Percentiles rank a stretch among this genome's conserved stretches.
Evolutionary conservation across 2,797 vertebrate species (phyloP).

Genomic region (Peromyscus aztecus): DNA sequence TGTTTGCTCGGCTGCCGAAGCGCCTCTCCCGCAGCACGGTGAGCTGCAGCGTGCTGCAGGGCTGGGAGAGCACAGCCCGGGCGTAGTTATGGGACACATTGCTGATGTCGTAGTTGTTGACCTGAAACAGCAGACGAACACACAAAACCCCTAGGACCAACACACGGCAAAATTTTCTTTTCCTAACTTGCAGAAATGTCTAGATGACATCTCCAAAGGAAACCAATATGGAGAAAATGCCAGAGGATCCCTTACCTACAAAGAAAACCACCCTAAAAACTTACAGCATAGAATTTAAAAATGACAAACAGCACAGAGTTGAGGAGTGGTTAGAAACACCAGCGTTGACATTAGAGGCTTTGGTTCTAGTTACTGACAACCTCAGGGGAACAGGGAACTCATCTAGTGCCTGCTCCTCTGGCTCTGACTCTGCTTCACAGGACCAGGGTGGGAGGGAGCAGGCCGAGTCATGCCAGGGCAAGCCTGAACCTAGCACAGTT

Average conservation of each 20-base stretch:
- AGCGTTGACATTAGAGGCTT: not conserved
- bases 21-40: slow-evolving; percentile 97
- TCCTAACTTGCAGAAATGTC: not conserved
- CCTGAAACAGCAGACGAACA: slow-evolving; percentile 87
- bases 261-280: not conserved
- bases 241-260: not conserved
- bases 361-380: not conserved
- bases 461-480: not conserved
- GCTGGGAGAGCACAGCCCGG: slow-evolving; percentile 94
- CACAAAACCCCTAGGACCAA: not conserved
- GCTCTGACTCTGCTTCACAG: not conserved
- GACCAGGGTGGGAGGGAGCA: not conserved
- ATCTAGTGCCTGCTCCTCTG: not conserved
- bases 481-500: not conserved
- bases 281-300: not conserved
- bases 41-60: slow-evolving; percentile 94
- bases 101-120: slow-evolving; percentile 98
- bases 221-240: not conserved
- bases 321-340: not conserved
- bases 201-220: slow-evolving; percentile 6
- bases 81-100: slow-evolving; percentile 97
- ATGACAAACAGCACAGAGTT: not conserved
- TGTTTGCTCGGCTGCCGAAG: slow-evolving; percentile 89
- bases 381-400: not conserved
- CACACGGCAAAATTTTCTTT: accelerated